Evolutionary conservation across 2,113 vertebrate genomes (phyloP), one percentile per base, ranked within the genome.

Genomic region (Rhinopithecus roxellana): DNA sequence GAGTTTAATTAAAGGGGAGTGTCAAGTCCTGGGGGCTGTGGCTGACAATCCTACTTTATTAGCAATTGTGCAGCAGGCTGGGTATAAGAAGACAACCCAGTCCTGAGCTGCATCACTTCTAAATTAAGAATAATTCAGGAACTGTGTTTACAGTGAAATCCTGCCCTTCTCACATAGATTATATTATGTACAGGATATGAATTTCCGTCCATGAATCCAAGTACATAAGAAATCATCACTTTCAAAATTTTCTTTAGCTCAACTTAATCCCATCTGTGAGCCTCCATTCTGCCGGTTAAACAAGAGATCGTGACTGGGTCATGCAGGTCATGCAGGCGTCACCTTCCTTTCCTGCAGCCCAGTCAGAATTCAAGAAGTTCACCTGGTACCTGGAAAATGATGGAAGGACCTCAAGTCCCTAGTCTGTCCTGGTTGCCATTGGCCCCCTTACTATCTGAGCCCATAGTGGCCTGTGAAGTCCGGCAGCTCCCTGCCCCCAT

Each of bases 311-410:
- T 40, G 30, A 78, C 52, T 59, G 82, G 25, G 18, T 96, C 64
- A 43, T 57, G 23, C 22, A 40, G 8, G 35, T 96, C 64, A 43
- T 57, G 23, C 22, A 40, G 8, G 35, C 8, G 3, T 32, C 2
- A 35, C 27, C 40, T 90, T 74, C 25, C 38, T 80, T 75, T 91
- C 6, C 55, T 81, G 17, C 2, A 94, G 55, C 64, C 40, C n/a
- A n/a, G 25, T 32, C 74, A 93, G 72, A 96, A 90, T 77, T 61
- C 64, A 50, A 55, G 61, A 96, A 78, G 45, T n/a, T 96, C 59
- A 30, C 22, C 27, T 80, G 18, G 52, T 80, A 20, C 35, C 22
- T 84, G 45, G 45, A 72, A 90, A 87, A 48, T 38, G n/a, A 50
- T 30, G 6, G 8, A 83, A 96, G 78, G 40, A 5, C 61, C 16